Base-by-base conservation (phyloP, 1,140 invertebrate genomes). In the Bacillus rossius region DNA sequence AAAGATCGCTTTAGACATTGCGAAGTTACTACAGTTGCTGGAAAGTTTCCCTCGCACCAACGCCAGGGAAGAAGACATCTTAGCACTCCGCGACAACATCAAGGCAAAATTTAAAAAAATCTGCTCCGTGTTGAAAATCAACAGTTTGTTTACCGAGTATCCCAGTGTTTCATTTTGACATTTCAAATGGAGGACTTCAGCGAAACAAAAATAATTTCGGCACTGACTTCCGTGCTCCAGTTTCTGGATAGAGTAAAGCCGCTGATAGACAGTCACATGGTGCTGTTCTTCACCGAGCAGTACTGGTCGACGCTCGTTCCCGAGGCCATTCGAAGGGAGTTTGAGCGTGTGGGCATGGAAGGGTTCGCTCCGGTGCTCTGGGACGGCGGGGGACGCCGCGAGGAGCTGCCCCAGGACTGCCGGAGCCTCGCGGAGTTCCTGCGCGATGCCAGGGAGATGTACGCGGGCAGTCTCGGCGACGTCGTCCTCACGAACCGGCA, bases 191-290 rank as follows among this genome's bases (percentile, higher is more conserved):
- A 45, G 43, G 23, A 25, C 23, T 45, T 45, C 13, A 45, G 17
- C 8, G 23, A 25, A 5, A 20, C 43, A 45, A 25, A 45, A 45
- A 45, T 45, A 45, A 19, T 45, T 45, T 25, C 17, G n/a, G n/a
- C n/a, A 5, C 17, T 45, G 4, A n/a, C 4, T 13, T 7, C 5
- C n/a, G n/a, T 45, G 4, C 4, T 45, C 5, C 5, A 34, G 5
- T 34, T 7, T 34, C 29, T 34, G 10, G 10, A 7, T 10, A 34
- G 29, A 34, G 29, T 34, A 34, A 34, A 34, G 29, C 34, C 8
- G 19, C 73, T 92, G 42, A 79, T 83, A 2, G 85, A 91, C 71
- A 86, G 86, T 65, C 90, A 92, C 71, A 84, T 91, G 76, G 88
- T 90, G 3, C 84, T 90, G 64, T 92, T 87, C 74, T 79, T 91